A percentile compares a stretch with the other conserved stretches of the same genome.
These are phyloP conservation scores for Chrosomus eos DNA, from an alignment of 2,797 vertebrate genomes.

Conservation along the genomic window DNA sequence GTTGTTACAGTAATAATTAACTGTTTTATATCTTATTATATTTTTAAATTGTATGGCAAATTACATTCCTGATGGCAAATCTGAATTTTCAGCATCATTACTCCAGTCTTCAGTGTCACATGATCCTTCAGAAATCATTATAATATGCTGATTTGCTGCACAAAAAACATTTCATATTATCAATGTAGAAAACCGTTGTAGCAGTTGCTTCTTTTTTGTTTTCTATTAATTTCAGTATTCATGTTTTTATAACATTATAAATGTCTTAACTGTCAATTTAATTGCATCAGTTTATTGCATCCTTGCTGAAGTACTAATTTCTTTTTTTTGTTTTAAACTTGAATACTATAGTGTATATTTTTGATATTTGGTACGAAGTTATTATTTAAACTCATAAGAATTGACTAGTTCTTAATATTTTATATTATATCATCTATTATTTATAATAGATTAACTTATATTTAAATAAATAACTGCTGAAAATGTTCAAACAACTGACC, in stretches of 20 bases:
- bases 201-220: too few species aligned
- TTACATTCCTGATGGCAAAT: background rate
- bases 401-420: background rate
- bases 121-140: background rate
- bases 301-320: too few species aligned
- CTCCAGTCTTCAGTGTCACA: background rate
- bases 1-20: too few species aligned
- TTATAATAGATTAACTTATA: background rate
- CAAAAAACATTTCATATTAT: background rate
- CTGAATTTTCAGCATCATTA: background rate
- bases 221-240: too few species aligned
- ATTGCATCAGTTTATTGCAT: too few species aligned
- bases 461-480: background rate
- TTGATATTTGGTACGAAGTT: background rate
- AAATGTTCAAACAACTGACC: slow-evolving; percentile 55
- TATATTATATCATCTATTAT: too few species aligned
- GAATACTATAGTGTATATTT: background rate
- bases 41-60: too few species aligned
- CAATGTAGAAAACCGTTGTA: background rate
- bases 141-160: background rate
- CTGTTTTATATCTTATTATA: background rate
- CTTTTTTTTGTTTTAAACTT: too few species aligned
- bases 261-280: background rate
- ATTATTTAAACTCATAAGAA: background rate
- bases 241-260: background rate